Base-by-base conservation (phyloP, 2,113 vertebrate genomes). In the Bombycilla garrulus region DNA sequence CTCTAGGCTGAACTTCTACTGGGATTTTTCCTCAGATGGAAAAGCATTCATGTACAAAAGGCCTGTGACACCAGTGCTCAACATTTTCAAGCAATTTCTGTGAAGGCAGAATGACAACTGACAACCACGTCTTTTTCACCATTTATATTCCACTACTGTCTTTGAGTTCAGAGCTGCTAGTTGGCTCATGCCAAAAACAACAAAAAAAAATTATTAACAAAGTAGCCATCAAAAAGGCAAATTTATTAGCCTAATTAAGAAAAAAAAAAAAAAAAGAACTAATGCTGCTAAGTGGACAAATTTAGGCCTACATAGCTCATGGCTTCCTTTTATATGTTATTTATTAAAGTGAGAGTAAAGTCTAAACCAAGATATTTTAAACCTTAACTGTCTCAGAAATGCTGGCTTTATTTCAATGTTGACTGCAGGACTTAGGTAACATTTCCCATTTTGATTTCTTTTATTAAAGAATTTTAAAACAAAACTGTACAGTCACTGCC, bases 381-480 rank as follows among this genome's bases (percentile, higher is more conserved):
- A 71, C 16, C 4, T 62, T 78, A 61, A 54, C 29, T 31, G 60
- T 62, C 67, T 83, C 62, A 73, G 45, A 91, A 86, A 93, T 47
- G 33, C 57, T 90, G 26, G 3, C 9, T 94, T 93, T 79, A 82
- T 81, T 92, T 90, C 53, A 66, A 47, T 42, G 51, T 21, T 85
- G 69, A 88, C 54, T 67, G 23, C 42, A 73, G 33, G 47, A 64
- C 36, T 83, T 69, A 72, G 0, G 0, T 62, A 47, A 92, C 47
- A 81, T 45, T 81, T 86, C 42, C 29, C 80, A 74, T 64, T 94
- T 89, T 86, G 47, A 77, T 86, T 91, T 90, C 87, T 86, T 51
- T 78, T 92, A 84, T 61, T 88, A 91, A 79, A 94, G 65, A 40
- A 84, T 86, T 95, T 95, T 74, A 84, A 93, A 95, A 67, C 80